Base-by-base conservation (phyloP, 2,797 vertebrate genomes). In the Rhynchotus rufescens region DNA sequence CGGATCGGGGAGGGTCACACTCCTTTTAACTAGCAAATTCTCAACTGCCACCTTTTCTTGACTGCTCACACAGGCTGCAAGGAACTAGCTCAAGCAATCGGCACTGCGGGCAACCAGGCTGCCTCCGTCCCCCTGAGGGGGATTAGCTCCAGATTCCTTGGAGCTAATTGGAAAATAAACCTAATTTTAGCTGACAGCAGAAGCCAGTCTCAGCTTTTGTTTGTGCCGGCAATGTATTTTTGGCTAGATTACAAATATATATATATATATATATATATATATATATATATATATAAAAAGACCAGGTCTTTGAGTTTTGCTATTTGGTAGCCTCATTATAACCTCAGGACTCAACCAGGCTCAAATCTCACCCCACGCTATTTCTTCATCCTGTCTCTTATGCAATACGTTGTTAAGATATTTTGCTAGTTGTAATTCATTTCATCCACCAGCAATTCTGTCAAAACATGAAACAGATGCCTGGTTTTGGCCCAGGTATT, bases 121-220 rank as follows among this genome's bases (percentile, higher is more conserved):
- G 52, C 52, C 28, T n/a, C 52, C 52, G 7, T 17, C 28, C 30
- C 17, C 54, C 47, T 23, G 47, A 49, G 30, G 26, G 28, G 52
- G 15, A n/a, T n/a, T 25, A 49, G 21, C 47, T 49, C 47, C 23
- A 88, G 44, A 90, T 81, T 66, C 88, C 36, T 57, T 85, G 64
- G 78, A 92, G 89, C 74, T 89, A 88, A 95, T 67, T 92, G 86
- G 80, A 91, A 92, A 96, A 89, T 66, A 3, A 89, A 74, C 7
- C 10, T 88, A 91, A 92, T 93, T 93, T 92, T 87, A 95, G 44
- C 68, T 44, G 79, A 56, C 66, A 80, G 54, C 44, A 64, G 57
- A 42, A 93, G 38, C 26, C 80, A 66, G 21, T 38, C 30, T 77
- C 22, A 79, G 71, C 56, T 96, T 54, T 90, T 68, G 5, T 61